Percentiles rank a stretch among this genome's conserved stretches.
Evolutionary conservation across 2,113 vertebrate genomes (phyloP).

Genomic region (Oplegnathus fasciatus): DNA sequence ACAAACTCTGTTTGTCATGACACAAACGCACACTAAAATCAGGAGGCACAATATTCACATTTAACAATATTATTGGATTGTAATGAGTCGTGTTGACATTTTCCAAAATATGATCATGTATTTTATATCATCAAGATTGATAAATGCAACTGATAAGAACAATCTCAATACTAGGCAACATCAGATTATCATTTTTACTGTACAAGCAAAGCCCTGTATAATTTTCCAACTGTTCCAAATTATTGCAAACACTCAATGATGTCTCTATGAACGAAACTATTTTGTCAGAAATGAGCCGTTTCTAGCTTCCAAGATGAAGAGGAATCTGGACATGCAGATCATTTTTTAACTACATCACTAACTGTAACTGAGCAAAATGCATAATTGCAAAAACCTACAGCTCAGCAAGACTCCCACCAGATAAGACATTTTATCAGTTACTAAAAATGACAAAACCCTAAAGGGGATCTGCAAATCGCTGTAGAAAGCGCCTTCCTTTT

Average conservation of each 20-base stretch:
- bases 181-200: neutral
- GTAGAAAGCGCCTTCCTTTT: constrained; percentile 27
- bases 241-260: constrained; percentile 11
- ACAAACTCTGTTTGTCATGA: neutral
- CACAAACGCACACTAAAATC: neutral
- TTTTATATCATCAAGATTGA: too few species aligned
- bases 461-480: constrained; percentile 51
- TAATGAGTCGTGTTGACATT: neutral
- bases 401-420: constrained; percentile 17
- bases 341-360: constrained; percentile 22
- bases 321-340: constrained; percentile 11
- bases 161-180: neutral
- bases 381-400: constrained; percentile 23
- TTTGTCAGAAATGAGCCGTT: neutral
- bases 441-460: constrained; percentile 29
- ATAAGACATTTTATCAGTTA: constrained; percentile 43
- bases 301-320: constrained; percentile 34
- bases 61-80: neutral
- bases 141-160: neutral
- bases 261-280: neutral
- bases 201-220: neutral
- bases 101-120: neutral
- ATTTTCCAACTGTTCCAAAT: constrained; percentile 9
- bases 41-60: neutral
- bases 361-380: constrained; percentile 14